Evolutionary conservation across 1,140 invertebrate species (phyloP), one percentile per base, ranked within the genome.

Genomic region (Drosophila saltans): DNA sequence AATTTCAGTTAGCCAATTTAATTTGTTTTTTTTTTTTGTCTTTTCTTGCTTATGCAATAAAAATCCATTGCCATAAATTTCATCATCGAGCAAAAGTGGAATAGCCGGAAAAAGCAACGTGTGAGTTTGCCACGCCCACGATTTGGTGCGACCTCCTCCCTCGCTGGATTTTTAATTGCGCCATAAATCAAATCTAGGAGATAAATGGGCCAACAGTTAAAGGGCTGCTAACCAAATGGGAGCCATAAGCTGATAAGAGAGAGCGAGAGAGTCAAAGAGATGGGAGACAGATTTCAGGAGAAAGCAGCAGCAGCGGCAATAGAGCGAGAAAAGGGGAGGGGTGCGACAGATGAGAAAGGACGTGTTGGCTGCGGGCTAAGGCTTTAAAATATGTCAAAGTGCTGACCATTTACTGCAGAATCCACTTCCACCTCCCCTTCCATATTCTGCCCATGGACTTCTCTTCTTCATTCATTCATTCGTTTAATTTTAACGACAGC

Each of bases 191-290:
- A 88, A 88, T 84, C 84, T 89, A 88, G 71, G 78, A 88, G 80
- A 88, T 88, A 88, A 88, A 88, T 88, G 84, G 45, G 84, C 30
- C 72, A 74, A 81, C 84, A 88, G 84, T 88, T 88, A 88, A 88
- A 88, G 84, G 84, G 84, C 84, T 88, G 84, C 83, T 88, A 88
- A 89, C 83, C 84, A 83, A 88, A 88, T 88, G 84, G 84, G 80
- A 88, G 84, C 81, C 84, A 84, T 89, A 89, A 88, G 84, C 84
- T 88, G 84, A 88, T 88, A 88, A 88, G 73, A 80, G 56, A 48
- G 43, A 45, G 45, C 8, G 8, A 26, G 21, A 21, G 69, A 73
- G 16, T 36, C 55, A 9, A 24, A 43, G 9, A 66, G 57, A 48
- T 41, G 52, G 58, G 2, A 11, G 11, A 33, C 33, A 2, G 16